Evolutionary conservation across 1,140 invertebrate species (phyloP).

Genomic region (Nasonia giraulti): DNA sequence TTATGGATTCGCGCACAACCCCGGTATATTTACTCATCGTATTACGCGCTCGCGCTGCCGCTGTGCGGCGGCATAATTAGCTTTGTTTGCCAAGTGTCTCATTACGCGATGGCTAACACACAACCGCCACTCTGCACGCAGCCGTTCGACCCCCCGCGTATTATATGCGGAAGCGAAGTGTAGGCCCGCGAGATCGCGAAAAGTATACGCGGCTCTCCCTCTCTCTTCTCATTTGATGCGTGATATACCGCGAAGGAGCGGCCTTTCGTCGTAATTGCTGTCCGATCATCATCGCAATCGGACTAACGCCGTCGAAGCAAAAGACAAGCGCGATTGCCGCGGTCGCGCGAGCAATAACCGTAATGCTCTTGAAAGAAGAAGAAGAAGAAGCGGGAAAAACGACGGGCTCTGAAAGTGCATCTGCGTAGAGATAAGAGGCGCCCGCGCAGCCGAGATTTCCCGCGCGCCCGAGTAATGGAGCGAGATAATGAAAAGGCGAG

Average conservation of each 20-base stretch:
- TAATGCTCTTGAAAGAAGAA: constrained; percentile 25
- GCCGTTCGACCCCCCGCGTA: background rate
- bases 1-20: constrained; percentile 63
- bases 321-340: background rate
- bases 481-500: constrained; percentile 40
- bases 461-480: constrained; percentile 27
- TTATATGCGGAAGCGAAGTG: background rate
- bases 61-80: constrained; percentile 64
- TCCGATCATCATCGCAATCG: background rate
- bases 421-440: constrained; percentile 23
- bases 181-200: background rate
- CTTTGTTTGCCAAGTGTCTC: constrained; percentile 69
- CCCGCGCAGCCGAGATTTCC: background rate
- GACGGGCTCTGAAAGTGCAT: background rate
- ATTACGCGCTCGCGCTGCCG: constrained; percentile 33
- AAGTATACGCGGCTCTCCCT: no score
- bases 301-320: background rate
- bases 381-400: background rate
- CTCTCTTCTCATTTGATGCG: no score
- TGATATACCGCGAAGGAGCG: no score
- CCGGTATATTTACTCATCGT: constrained; percentile 55
- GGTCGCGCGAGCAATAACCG: background rate
- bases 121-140: background rate
- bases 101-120: constrained; percentile 58
- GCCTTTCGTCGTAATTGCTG: no score